A percentile compares a stretch with the other conserved stretches of the same genome.
These are phyloP conservation scores for Chalcosyrphus nemorum DNA, from an alignment of 2,888 invertebrate genomes.

Conservation along the genomic window DNA sequence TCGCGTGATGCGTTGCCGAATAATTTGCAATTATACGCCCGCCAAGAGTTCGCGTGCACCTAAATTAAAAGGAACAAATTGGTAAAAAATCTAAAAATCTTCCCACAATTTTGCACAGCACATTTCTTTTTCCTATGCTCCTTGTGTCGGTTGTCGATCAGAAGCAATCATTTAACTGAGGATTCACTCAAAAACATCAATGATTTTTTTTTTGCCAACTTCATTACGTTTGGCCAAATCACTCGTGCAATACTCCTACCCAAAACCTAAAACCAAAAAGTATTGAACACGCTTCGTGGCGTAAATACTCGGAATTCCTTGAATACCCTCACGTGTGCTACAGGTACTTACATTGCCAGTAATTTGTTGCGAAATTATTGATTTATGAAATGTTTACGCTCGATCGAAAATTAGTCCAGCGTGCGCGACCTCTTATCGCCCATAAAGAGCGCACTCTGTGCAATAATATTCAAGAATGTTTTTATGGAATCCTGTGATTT, in stretches of 20 bases:
- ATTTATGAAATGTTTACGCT: constrained; percentile 73
- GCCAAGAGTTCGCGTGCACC: constrained; percentile 63
- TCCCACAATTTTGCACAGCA: constrained; percentile 52
- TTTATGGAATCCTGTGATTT: constrained; percentile 31
- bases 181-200: constrained; percentile 41
- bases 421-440: constrained; percentile 72
- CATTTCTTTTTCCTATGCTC: constrained; percentile 11
- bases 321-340: constrained; percentile 68
- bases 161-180: constrained; percentile 25
- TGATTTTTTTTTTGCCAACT: constrained; percentile 54
- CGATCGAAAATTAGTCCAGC: constrained; percentile 70
- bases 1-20: constrained; percentile 82
- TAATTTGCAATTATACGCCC: constrained; percentile 71
- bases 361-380: constrained; percentile 71
- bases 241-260: neutral
- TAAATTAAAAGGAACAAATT: constrained; percentile 28
- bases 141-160: neutral
- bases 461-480: constrained; percentile 39
- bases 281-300: neutral
- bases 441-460: constrained; percentile 46
- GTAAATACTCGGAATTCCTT: constrained; percentile 62
- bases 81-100: constrained; percentile 64
- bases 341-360: constrained; percentile 69
- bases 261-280: too few relatives aligned
- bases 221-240: constrained; percentile 38